phyloP scores from a whole-genome alignment of 2,113 vertebrate genomes.

The Ranitomeya imitator region DNA sequence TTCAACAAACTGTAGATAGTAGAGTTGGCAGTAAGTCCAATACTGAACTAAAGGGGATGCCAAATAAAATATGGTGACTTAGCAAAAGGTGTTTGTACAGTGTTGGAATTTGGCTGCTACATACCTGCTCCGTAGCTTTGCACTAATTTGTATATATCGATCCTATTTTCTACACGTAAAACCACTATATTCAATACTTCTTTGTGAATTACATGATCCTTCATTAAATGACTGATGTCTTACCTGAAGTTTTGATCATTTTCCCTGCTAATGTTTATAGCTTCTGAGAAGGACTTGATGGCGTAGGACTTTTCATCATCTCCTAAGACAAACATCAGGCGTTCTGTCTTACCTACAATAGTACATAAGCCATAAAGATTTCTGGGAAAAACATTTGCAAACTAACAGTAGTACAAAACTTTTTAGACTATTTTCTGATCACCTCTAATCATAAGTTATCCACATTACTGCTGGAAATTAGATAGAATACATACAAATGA shows the following conservation, averaged over 20 bases:
- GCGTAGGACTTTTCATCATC: conserved; percentile 60
- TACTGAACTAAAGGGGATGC: no score
- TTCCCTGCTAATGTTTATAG: conserved; percentile 71
- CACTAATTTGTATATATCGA: not conserved
- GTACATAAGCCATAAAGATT: conserved; percentile 39
- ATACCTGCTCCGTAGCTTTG: not conserved
- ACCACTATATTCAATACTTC: not conserved
- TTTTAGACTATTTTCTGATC: not conserved
- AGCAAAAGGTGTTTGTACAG: not conserved
- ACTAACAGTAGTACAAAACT: not conserved
- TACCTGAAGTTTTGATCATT: conserved; percentile 79
- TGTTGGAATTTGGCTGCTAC: not conserved
- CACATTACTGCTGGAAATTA: not conserved
- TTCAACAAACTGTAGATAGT: no score
- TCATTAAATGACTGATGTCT: conserved; percentile 50
- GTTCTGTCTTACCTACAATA: conserved; percentile 74
- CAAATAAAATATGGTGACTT: no score
- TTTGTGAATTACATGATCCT: no score
- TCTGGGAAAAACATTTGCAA: not conserved
- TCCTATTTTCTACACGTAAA: not conserved
- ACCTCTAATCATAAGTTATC: not conserved
- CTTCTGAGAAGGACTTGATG: conserved; percentile 72
- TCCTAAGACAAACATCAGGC: conserved; percentile 65
- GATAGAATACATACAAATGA: not conserved
- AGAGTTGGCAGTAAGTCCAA: no score